phyloP scores from a whole-genome alignment of 2,888 invertebrate genomes.

The Odontocolon sp. region DNA sequence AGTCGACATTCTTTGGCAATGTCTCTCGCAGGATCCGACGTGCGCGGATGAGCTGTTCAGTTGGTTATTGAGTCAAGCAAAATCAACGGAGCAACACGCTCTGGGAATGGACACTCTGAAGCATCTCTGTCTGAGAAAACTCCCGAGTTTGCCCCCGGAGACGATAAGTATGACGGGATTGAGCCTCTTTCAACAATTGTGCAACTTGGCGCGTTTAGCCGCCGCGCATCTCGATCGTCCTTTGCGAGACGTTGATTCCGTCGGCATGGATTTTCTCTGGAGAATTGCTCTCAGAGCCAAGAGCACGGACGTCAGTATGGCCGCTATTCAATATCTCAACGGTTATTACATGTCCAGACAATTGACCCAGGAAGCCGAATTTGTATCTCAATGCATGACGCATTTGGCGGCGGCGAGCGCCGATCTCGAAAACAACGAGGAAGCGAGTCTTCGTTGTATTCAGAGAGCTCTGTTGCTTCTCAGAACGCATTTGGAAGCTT shows the following conservation, averaged over 20 bases:
- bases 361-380: conserved; percentile 94
- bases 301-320: conserved; percentile 96
- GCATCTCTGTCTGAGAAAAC: conserved; percentile 93
- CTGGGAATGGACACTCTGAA: conserved; percentile 93
- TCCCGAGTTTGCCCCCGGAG: conserved; percentile 94
- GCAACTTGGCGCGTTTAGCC: conserved; percentile 92
- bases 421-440: conserved; percentile 85
- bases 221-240: conserved; percentile 84
- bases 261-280: conserved; percentile 97
- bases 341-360: conserved; percentile 97
- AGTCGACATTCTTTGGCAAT: conserved; percentile 95
- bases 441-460: conserved; percentile 92
- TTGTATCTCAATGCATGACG: conserved; percentile 96
- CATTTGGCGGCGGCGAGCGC: conserved; percentile 92
- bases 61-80: conserved; percentile 95
- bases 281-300: conserved; percentile 95
- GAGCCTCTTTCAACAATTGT: conserved; percentile 94
- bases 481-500: conserved; percentile 96
- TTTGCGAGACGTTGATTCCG: conserved; percentile 82
- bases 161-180: conserved; percentile 95
- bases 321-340: conserved; percentile 96
- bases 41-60: conserved; percentile 96
- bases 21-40: conserved; percentile 91
- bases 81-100: conserved; percentile 95
- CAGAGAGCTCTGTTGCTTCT: conserved; percentile 93